phyloP scores from a whole-genome alignment of 2,797 vertebrate genomes.

The Poecilia picta region DNA sequence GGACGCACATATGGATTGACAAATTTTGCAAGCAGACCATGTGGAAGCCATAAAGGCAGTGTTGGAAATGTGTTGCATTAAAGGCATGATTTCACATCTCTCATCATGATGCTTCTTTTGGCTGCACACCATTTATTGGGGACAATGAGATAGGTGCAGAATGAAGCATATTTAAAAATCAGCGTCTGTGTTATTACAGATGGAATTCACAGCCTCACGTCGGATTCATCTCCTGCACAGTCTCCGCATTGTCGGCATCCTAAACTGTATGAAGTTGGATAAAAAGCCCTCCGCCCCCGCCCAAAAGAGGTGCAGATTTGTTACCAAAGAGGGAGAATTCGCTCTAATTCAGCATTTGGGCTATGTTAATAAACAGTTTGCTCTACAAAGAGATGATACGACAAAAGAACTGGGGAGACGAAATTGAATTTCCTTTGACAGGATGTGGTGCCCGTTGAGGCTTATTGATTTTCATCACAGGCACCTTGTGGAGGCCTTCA shows the following conservation, averaged over 20 bases:
- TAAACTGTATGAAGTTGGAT: conserved; percentile 36
- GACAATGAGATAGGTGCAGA: neutral
- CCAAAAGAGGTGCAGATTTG: conserved; percentile 44
- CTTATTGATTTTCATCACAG: conserved; percentile 84
- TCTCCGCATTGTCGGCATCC: conserved; percentile 40
- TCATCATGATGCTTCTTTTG: conserved; percentile 25
- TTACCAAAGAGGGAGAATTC: conserved; percentile 60
- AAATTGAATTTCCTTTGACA: conserved; percentile 86
- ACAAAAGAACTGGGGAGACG: conserved; percentile 80
- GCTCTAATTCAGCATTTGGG: conserved; percentile 79
- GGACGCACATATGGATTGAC: conserved; percentile 19
- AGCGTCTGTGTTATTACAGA: neutral
- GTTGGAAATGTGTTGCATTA: conserved; percentile 21
- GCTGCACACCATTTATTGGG: conserved; percentile 33
- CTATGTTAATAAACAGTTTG: conserved; percentile 81
- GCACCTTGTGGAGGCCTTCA: conserved; percentile 83
- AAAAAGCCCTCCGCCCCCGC: conserved; percentile 5
- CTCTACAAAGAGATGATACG: conserved; percentile 80
- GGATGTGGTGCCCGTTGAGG: conserved; percentile 82
- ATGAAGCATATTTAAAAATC: conserved; percentile 11
- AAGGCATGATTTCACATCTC: conserved; percentile 34
- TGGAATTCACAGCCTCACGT: conserved; percentile 2
- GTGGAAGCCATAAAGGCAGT: conserved; percentile 26
- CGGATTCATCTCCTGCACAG: conserved; percentile 35
- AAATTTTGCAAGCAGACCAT: conserved; percentile 22